Evolutionary conservation across 2,113 vertebrate species (phyloP), one percentile per base, ranked within the genome.

Genomic region (Laterallus jamaicensis): DNA sequence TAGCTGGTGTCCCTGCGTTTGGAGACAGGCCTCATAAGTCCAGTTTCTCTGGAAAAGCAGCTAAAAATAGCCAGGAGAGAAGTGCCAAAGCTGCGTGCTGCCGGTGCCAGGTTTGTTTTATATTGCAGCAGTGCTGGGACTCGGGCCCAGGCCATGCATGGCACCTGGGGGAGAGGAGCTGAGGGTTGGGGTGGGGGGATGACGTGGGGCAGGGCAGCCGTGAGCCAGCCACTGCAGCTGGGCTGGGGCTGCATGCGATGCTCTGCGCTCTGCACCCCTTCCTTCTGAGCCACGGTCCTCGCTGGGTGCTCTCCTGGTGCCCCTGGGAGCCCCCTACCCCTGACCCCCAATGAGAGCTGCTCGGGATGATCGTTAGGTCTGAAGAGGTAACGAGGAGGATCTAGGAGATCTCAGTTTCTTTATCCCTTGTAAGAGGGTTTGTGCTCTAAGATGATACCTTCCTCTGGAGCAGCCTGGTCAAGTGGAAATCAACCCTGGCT

Each of bases 341-440:
- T 1, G 11, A 8, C 29, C 66, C 66, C 35, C 54, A 10, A 10
- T 37, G 2, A 37, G 66, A 77, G 15, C 28, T 25, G 54, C 62
- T 52, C 0, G 0, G 20, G 73, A 39, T 1, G 1, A 11, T 67
- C 1, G 0, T 64, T 68, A 67, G 68, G 47, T 19, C 78, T 24
- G 39, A 67, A 39, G 49, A 66, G 40, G 66, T 68, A 59, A 59
- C 0, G 0, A 62, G 37, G 52, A 63, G 85, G 77, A 69, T 69
- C 6, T 9, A 75, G 25, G 66, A 2, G 13, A 63, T 88, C 91
- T 96, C 93, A 29, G 64, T 97, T 90, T 96, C 97, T 73, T 96
- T 76, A 97, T 96, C 95, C 76, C 74, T 58, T 25, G 8, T 96
- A 97, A 97, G 96, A 94, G 26, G 90, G 88, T 96, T 96, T 95